phyloP scores from a whole-genome alignment of 1,140 invertebrate species.

The Cyphomyrmex costatus region DNA sequence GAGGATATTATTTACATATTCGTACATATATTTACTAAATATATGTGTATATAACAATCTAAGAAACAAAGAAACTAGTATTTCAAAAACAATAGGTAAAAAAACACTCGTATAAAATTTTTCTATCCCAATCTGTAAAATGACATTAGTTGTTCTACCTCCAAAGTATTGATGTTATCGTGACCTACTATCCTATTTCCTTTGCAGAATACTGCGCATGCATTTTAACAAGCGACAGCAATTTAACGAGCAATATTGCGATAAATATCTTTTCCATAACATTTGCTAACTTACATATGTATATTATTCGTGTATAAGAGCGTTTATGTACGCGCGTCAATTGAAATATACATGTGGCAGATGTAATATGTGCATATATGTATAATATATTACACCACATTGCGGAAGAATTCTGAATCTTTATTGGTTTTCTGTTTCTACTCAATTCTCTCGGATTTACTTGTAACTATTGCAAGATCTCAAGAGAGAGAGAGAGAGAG shows the following conservation, averaged over 20 bases:
- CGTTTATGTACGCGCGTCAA: background rate
- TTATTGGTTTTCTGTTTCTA: constrained; percentile 10
- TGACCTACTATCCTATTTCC: constrained; percentile 56
- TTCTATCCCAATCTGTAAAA: background rate
- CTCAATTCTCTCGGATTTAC: background rate
- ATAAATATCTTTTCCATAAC: constrained; percentile 29
- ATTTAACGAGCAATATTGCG: constrained; percentile 45
- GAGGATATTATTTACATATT: background rate
- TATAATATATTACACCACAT: background rate
- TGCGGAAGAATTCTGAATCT: constrained; percentile 15
- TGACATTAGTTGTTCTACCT: constrained; percentile 42
- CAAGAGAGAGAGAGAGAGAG: too few species aligned
- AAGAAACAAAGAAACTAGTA: background rate
- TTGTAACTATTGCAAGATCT: background rate
- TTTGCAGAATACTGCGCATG: constrained; percentile 42
- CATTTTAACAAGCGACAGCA: constrained; percentile 51
- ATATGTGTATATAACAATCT: background rate
- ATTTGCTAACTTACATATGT: constrained; percentile 15
- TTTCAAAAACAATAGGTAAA: background rate
- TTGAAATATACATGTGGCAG: background rate
- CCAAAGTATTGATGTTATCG: constrained; percentile 48
- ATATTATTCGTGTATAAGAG: constrained; percentile 1
- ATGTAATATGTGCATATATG: constrained; percentile 3
- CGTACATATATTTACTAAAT: background rate
- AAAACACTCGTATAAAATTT: background rate